These are phyloP conservation scores for Lysandra coridon DNA, from an alignment of 2,888 invertebrate species.

Conservation along the genomic window DNA sequence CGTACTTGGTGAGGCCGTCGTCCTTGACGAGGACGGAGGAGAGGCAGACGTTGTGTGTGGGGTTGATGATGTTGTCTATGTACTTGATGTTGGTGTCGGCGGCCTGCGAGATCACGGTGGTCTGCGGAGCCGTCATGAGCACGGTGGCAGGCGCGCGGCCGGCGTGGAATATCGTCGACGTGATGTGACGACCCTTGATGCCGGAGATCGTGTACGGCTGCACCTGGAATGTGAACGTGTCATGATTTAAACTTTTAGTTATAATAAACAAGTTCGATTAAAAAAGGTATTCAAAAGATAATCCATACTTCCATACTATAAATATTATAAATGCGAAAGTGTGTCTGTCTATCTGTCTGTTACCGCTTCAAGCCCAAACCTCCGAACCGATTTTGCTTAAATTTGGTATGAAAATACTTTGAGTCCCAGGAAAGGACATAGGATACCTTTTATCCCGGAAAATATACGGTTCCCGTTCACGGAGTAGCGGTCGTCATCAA, in stretches of 20 bases:
- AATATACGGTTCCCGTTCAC: too few relatives aligned
- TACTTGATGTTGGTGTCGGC: constrained; percentile 61
- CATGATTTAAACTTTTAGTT: background rate
- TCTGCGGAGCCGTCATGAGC: constrained; percentile 65
- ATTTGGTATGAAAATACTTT: too few relatives aligned
- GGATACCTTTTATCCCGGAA: too few relatives aligned
- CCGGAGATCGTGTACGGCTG: constrained; percentile 66
- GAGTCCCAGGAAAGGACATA: too few relatives aligned
- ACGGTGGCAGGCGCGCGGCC: constrained; percentile 66
- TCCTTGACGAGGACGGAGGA: constrained; percentile 65
- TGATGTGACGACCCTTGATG: constrained; percentile 65
- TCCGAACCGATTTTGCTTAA: too few relatives aligned
- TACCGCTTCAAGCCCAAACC: too few relatives aligned
- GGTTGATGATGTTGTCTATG: constrained; percentile 64
- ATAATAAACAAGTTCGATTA: background rate
- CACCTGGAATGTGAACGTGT: constrained; percentile 52
- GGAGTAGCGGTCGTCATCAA: too few relatives aligned
- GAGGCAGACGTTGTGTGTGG: constrained; percentile 56
- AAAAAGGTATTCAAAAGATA: too few relatives aligned
- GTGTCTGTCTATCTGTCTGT: too few relatives aligned
- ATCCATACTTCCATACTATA: too few relatives aligned
- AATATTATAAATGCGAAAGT: too few relatives aligned
- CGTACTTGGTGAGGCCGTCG: constrained; percentile 61
- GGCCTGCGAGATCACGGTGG: constrained; percentile 71
- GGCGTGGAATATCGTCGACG: constrained; percentile 69